Evolutionary conservation across 2,888 invertebrate species (phyloP), one percentile per base, ranked within the genome.

Genomic region (Germaria angustata): DNA sequence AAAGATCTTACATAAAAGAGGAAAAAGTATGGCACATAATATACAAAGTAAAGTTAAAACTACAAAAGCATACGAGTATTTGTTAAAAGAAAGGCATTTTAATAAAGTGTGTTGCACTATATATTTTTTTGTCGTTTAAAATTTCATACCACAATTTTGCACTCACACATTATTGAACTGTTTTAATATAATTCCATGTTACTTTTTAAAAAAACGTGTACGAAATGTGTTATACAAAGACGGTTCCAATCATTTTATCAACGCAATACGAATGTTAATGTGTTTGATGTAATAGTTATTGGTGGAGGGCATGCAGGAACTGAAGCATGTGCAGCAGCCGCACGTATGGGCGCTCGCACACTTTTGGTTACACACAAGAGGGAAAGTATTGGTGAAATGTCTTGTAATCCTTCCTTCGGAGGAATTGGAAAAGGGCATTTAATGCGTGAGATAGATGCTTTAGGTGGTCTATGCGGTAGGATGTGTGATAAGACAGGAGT

Each of bases 231-330:
- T 3, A 3, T n/a, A 7, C 34, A 68, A 55, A 51, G 17, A 5
- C 36, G 41, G 2, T 34, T 39, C 1, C 4, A 20, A 5, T 71
- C 71, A 1, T 39, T 41, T 11, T 11, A 1, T 6, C 11, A 22
- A 28, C n/a, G 49, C 34, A 57, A 9, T 17, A 34, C n/a, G 9
- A 44, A 51, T 2, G 11, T 24, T 1, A 44, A 59, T 11, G 55
- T 57, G 17, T 91, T 90, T 77, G 96, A 97, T 92, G 96, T 97
- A 0, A 93, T 97, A 85, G 95, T 97, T 53, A 94, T 97, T 86
- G 97, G 97, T 13, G 97, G 97, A 5, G 97, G 97, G 0, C 98
- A 98, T 93, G 97, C 97, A 8, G 98, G 98, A 13, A 95, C 95
- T 6, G 97, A 98, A 73, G 97, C 97, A 1, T 96, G 95, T 87